These are phyloP conservation scores for Lasius fuliginosus DNA, from an alignment of 2,888 invertebrate genomes.

Conservation along the genomic window DNA sequence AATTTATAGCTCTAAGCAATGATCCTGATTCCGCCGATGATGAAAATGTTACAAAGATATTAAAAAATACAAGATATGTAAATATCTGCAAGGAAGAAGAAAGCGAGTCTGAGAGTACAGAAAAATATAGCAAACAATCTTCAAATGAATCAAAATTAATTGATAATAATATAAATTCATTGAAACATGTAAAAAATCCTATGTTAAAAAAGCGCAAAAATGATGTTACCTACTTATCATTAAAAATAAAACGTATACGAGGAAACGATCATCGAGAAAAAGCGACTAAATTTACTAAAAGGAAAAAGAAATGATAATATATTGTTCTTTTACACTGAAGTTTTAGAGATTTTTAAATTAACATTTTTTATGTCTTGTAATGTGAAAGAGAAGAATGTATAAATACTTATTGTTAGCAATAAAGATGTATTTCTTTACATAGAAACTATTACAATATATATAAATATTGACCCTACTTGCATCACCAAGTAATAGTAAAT, in stretches of 20 bases:
- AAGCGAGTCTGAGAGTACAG: neutral
- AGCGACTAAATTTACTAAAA: constrained; percentile 78
- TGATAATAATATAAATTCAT: neutral
- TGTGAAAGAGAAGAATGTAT: constrained; percentile 28
- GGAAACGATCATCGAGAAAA: constrained; percentile 81
- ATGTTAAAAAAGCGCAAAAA: neutral
- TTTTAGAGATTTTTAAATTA: neutral
- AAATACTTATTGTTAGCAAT: neutral
- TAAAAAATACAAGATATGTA: constrained; percentile 54
- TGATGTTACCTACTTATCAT: constrained; percentile 76
- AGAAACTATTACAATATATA: constrained; percentile 66
- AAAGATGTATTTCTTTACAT: constrained; percentile 50
- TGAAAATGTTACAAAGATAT: constrained; percentile 22
- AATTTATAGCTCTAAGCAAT: constrained; percentile 78
- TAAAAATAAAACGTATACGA: constrained; percentile 82
- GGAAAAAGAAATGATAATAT: constrained; percentile 65
- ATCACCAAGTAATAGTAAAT: neutral
- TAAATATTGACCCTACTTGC: constrained; percentile 46
- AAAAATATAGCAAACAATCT: neutral
- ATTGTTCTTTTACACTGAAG: neutral
- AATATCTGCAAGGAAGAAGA: constrained; percentile 18
- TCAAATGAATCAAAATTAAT: neutral
- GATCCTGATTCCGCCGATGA: constrained; percentile 55
- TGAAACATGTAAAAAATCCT: neutral
- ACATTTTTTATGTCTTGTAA: neutral